Evolutionary conservation across 1,140 invertebrate species (phyloP).

Genomic region (Physella acuta): DNA sequence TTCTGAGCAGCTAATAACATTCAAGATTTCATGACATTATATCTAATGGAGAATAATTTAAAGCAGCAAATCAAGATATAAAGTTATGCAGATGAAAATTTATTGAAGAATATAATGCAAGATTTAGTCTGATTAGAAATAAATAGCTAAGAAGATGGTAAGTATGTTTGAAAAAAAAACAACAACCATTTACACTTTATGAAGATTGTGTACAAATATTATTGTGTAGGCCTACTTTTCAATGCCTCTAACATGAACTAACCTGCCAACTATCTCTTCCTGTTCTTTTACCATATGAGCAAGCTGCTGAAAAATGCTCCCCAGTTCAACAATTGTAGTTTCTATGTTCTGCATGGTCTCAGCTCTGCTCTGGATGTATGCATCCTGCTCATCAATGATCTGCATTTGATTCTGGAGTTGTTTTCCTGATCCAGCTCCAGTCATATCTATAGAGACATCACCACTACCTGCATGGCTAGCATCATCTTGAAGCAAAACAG

Average conservation of each 20-base stretch:
- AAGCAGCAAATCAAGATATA: no score
- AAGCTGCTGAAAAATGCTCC: constrained; percentile 95
- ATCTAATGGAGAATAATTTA: no score
- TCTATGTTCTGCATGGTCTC: constrained; percentile 99
- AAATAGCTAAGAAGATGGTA: no score
- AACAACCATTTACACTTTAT: no score
- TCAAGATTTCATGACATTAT: no score
- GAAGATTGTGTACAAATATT: no score
- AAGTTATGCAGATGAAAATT: no score
- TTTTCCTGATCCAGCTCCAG: constrained; percentile 44
- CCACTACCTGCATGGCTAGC: constrained; percentile 41
- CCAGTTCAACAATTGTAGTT: constrained; percentile 97
- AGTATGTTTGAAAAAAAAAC: no score
- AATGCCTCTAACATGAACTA: no score
- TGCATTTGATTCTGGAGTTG: constrained; percentile 66
- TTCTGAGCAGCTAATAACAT: not conserved
- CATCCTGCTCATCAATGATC: constrained; percentile 77
- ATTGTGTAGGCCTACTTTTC: no score
- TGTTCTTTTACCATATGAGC: constrained; percentile 99
- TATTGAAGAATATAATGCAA: no score
- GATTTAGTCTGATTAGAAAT: no score
- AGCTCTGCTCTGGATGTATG: constrained; percentile 87
- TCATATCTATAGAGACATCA: constrained; percentile 58
- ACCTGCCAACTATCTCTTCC: constrained; percentile 95
- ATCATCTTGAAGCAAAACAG: constrained; percentile 64